These are phyloP conservation scores for Aphidius colemani DNA, from an alignment of 2,888 invertebrate species.

Conservation along the genomic window DNA sequence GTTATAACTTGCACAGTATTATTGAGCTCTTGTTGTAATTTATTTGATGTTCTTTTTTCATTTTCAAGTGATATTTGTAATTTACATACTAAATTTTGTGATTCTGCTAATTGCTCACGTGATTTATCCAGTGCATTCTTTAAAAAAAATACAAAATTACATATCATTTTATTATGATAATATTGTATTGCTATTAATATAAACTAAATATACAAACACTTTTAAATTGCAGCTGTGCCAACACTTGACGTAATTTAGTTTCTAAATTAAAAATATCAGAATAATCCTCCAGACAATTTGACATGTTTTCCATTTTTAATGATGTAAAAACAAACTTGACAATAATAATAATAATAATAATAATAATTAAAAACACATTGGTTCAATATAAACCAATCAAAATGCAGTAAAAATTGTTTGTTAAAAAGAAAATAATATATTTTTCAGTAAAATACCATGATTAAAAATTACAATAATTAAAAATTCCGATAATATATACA, in stretches of 20 bases:
- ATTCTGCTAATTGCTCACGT: slow-evolving; percentile 40
- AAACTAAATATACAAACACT: slow-evolving; percentile 36
- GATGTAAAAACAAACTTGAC: neutral
- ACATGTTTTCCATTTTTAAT: slow-evolving; percentile 16
- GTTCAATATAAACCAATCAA: too few species aligned
- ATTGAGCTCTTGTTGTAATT: slow-evolving; percentile 43
- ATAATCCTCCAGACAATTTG: slow-evolving; percentile 14
- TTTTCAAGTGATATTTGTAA: slow-evolving; percentile 43
- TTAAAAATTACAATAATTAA: too few species aligned
- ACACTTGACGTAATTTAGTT: slow-evolving; percentile 41
- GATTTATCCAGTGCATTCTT: slow-evolving; percentile 43
- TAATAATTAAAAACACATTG: too few species aligned
- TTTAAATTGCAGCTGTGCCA: slow-evolving; percentile 47
- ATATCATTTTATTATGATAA: neutral
- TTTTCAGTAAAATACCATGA: too few species aligned
- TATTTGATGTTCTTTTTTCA: slow-evolving; percentile 40
- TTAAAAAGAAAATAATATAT: too few species aligned
- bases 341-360: too few species aligned
- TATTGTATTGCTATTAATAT: neutral
- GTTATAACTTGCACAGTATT: slow-evolving; percentile 37
- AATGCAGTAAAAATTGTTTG: too few species aligned
- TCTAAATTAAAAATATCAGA: slow-evolving; percentile 43
- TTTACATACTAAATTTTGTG: slow-evolving; percentile 38
- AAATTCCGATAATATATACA: too few species aligned
- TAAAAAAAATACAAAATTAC: neutral